These are phyloP conservation scores for Nymphalis urticae DNA, from an alignment of 2,888 invertebrate genomes.

Conservation along the genomic window DNA sequence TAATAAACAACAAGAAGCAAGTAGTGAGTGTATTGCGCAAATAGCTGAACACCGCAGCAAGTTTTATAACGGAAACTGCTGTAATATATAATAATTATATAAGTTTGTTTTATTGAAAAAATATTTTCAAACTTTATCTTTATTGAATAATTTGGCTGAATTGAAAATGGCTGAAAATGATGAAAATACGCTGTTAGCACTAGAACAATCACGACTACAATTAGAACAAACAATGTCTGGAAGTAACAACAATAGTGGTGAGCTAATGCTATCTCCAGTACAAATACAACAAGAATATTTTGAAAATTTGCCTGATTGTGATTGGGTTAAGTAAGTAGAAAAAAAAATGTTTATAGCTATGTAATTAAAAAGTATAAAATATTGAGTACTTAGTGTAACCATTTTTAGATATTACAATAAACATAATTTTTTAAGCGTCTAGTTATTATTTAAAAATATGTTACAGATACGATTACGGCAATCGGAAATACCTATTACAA, in stretches of 20 bases:
- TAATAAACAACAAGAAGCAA: too few species aligned
- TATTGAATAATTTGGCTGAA: not conserved
- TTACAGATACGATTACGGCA: constrained; percentile 75
- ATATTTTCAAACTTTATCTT: not conserved
- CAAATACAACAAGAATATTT: constrained; percentile 81
- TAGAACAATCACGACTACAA: constrained; percentile 26
- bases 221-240: constrained; percentile 15
- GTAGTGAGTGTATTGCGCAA: too few species aligned
- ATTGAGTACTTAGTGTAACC: too few species aligned
- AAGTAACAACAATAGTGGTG: constrained; percentile 9
- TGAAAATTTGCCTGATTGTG: constrained; percentile 80
- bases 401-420: not conserved
- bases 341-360: not conserved
- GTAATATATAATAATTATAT: too few species aligned
- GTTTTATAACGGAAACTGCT: too few species aligned
- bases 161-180: constrained; percentile 27
- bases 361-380: too few species aligned
- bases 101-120: too few species aligned
- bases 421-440: not conserved
- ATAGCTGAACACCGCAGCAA: too few species aligned
- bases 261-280: constrained; percentile 54
- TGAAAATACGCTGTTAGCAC: constrained; percentile 23
- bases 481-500: constrained; percentile 73
- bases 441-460: constrained; percentile 1
- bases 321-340: constrained; percentile 73